These are phyloP conservation scores for Spinus olivaceus DNA, from an alignment of 2,797 vertebrate genomes.

Conservation along the genomic window DNA sequence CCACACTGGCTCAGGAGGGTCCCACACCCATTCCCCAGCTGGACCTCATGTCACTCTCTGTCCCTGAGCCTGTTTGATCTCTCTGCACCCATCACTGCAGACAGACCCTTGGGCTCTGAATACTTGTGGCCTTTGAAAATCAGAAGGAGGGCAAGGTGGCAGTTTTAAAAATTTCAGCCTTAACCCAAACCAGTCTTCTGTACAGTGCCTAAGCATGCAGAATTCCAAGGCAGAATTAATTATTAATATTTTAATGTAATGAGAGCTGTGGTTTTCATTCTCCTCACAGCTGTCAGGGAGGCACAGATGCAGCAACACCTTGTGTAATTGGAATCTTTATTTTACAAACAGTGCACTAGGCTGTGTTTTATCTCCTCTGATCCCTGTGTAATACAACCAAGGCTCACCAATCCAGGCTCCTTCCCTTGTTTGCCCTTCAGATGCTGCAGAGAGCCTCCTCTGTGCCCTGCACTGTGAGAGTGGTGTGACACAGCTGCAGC, in stretches of 20 bases:
- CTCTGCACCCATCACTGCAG: not conserved
- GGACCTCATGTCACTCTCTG: not conserved
- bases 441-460: constrained; percentile 14
- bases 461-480: not conserved
- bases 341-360: constrained; percentile 39
- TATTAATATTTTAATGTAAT: constrained; percentile 20
- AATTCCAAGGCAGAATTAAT: constrained; percentile 37
- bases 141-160: not conserved
- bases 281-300: constrained; percentile 35
- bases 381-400: constrained; percentile 36
- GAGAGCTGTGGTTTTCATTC: not conserved
- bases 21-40: not conserved
- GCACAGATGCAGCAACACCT: constrained; percentile 45
- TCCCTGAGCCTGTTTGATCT: not conserved
- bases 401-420: constrained; percentile 38
- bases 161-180: not conserved
- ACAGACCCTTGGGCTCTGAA: not conserved
- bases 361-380: constrained; percentile 47
- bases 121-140: not conserved
- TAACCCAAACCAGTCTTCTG: not conserved
- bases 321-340: constrained; percentile 41
- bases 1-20: not conserved
- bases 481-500: not conserved
- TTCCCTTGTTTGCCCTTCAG: constrained; percentile 57
- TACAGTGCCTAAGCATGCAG: not conserved